phyloP scores from a whole-genome alignment of 2,113 vertebrate genomes.

The human region DNA sequence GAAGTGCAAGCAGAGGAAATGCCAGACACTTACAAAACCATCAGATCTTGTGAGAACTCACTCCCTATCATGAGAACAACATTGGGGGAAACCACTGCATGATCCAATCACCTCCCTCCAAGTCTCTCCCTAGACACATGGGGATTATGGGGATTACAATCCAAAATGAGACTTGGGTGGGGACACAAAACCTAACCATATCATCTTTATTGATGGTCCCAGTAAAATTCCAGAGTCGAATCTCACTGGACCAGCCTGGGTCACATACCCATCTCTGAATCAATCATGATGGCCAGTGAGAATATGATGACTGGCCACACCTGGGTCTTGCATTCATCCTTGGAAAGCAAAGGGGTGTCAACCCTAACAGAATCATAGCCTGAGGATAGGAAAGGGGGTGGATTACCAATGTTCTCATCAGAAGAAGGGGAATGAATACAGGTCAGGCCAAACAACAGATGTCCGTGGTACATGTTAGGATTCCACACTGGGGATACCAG shows the following conservation, averaged over 20 bases:
- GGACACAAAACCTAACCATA: too few relatives aligned
- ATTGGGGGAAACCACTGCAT: too few relatives aligned
- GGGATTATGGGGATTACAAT: too few relatives aligned
- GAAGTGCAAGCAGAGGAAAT: too few relatives aligned
- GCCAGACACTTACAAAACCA: too few relatives aligned
- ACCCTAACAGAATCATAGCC: neutral
- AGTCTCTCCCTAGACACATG: too few relatives aligned
- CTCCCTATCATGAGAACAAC: too few relatives aligned
- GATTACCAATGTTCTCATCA: neutral
- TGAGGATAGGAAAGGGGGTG: neutral
- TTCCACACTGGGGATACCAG: neutral
- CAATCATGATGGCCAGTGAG: neutral
- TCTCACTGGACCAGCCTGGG: neutral
- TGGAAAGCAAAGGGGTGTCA: neutral
- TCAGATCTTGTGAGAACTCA: too few relatives aligned
- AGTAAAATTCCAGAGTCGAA: neutral
- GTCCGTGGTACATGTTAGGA: neutral
- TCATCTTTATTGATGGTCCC: neutral
- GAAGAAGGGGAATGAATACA: neutral
- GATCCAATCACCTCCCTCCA: too few relatives aligned
- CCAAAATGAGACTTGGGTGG: too few relatives aligned
- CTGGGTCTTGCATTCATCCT: neutral
- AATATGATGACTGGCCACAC: neutral
- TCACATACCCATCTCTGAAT: neutral
- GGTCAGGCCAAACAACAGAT: neutral